Percentiles rank a stretch among this genome's conserved stretches.
Evolutionary conservation across 53 echinoderm and acorn worm genomes (phyloP).

Genomic region (Holothuria leucospilota): DNA sequence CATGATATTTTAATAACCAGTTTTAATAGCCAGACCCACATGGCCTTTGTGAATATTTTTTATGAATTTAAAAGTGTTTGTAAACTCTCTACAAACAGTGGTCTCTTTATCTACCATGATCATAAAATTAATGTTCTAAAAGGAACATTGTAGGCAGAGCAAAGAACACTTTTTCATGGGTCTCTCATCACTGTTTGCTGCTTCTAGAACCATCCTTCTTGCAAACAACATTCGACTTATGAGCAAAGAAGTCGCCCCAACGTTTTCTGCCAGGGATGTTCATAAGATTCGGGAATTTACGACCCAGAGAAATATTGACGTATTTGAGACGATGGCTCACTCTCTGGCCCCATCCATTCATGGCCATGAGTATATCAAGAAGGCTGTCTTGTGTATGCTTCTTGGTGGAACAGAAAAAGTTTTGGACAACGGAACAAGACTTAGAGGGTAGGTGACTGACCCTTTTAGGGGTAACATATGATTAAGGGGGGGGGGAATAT

Average conservation of each 20-base stretch:
- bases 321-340: slow-evolving; percentile 84
- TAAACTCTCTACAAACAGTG: too few relatives aligned
- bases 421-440: slow-evolving; percentile 93
- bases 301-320: slow-evolving; percentile 80
- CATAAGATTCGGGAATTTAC: slow-evolving; percentile 85
- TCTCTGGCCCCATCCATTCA: slow-evolving; percentile 99
- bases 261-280: slow-evolving; percentile 87
- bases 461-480: too few relatives aligned
- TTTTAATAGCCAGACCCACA: too few relatives aligned
- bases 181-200: too few relatives aligned
- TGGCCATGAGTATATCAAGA: slow-evolving; percentile 99
- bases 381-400: slow-evolving; percentile 97
- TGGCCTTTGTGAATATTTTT: too few relatives aligned
- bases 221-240: slow-evolving; percentile 94
- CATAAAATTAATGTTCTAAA: not conserved
- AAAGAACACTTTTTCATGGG: too few relatives aligned
- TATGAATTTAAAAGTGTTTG: too few relatives aligned
- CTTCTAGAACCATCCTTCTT: slow-evolving; percentile 84
- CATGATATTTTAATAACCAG: too few relatives aligned
- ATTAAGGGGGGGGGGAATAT: too few relatives aligned
- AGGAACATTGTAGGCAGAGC: too few relatives aligned
- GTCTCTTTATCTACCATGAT: too few relatives aligned
- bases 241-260: slow-evolving; percentile 88
- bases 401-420: slow-evolving; percentile 96
- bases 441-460: slow-evolving; percentile 78